Base-by-base conservation (phyloP, 1,140 invertebrate species). In the Hylyphantes graminicola region DNA sequence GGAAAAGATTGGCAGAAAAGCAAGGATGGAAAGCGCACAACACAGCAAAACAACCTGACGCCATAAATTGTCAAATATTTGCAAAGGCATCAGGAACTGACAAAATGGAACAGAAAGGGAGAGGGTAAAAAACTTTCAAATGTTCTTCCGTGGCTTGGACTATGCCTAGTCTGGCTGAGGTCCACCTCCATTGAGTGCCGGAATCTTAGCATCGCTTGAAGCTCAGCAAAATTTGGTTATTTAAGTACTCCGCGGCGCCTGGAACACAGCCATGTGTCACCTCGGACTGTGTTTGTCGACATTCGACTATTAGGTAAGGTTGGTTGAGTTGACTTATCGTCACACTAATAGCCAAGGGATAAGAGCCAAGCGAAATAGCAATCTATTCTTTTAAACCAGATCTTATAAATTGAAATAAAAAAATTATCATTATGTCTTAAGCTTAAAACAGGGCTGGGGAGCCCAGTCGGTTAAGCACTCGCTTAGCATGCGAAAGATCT, bases 11-110 rank as follows among this genome's bases (percentile, higher is more conserved):
- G 68, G 50, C 54, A 70, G 54, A 51, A 70, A 17, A 17, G 51
- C 65, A 68, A 15, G 65, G 63, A 8, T 10, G 17, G 63, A 65
- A 70, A 70, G 67, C 48, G 15, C 61, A 48, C 51, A 73, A 17
- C 55, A 15, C 55, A 81, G 67, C 67, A n/a, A 21, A 64, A 15
- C 64, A 57, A 70, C n/a, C 54, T 57, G 68, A 81, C 79, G 68
- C 73, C 79, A 81, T 81, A 81, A 81, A 81, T 81, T 19, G 79
- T 81, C 79, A 81, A 81, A 81, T 81, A 81, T 81, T 81, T 59
- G 79, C 79, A 12, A 63, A 81, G 79, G 67, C 68, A 81, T 81
- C 79, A 73, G 51, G 65, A 80, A 73, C 35, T 17, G 17, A 17
- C 10, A 19, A 74, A 13, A 21, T 12, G n/a, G 19, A 15, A 76